A percentile compares a stretch with the other conserved stretches of the same genome.
Evolutionary conservation across 2,113 vertebrate genomes (phyloP).

Genomic region (Hystrix cristata): DNA sequence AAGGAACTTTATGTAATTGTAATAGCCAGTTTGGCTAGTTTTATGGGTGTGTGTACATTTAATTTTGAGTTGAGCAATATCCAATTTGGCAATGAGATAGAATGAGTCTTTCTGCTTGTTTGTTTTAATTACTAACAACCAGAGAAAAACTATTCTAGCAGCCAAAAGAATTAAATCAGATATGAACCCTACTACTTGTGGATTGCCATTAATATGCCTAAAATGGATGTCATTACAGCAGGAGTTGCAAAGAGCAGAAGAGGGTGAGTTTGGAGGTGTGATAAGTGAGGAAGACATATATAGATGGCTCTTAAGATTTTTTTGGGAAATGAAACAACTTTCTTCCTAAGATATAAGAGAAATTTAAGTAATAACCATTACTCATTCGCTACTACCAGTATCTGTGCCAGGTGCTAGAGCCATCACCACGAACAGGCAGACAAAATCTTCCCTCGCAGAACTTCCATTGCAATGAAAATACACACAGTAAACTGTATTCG

Average conservation of each 20-base stretch:
- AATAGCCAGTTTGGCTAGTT: conserved; percentile 91
- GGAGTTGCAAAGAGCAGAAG: neutral
- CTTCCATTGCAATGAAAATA: neutral
- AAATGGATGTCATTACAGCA: neutral
- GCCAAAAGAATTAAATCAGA: conserved; percentile 79
- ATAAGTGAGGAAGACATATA: neutral
- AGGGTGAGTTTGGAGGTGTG: neutral
- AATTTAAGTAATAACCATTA: neutral
- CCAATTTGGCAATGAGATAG: conserved; percentile 84
- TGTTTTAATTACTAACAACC: conserved; percentile 83
- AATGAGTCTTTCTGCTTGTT: conserved; percentile 86
- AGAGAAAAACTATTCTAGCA: conserved; percentile 70
- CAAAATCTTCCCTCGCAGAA: neutral
- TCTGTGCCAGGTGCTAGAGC: neutral
- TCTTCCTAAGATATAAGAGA: neutral
- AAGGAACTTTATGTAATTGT: conserved; percentile 87
- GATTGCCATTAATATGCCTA: neutral
- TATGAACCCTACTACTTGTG: conserved; percentile 17
- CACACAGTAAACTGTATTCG: neutral
- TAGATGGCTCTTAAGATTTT: neutral
- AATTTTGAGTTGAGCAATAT: conserved; percentile 91
- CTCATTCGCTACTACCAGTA: neutral
- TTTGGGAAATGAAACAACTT: conserved; percentile 7
- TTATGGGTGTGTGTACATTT: conserved; percentile 89
- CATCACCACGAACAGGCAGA: neutral